These are phyloP conservation scores for Torymus tubicola DNA, from an alignment of 2,888 invertebrate species.

Conservation along the genomic window DNA sequence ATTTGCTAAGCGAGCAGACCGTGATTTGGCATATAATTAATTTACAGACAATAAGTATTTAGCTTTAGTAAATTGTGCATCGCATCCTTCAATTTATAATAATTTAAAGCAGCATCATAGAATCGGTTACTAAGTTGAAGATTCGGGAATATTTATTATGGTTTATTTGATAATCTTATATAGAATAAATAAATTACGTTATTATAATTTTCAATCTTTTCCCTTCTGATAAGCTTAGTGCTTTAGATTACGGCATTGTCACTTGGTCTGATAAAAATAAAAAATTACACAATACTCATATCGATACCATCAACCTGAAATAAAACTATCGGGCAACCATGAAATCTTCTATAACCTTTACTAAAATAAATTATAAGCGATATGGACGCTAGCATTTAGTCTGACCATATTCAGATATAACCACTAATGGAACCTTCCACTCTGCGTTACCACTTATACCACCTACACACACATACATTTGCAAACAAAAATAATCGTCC, in stretches of 20 bases:
- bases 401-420: conserved; percentile 40
- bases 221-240: too few relatives aligned
- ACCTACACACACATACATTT: too few relatives aligned
- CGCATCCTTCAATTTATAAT: background rate
- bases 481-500: too few relatives aligned
- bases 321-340: background rate
- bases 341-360: background rate
- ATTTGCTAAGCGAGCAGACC: background rate
- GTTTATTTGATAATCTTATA: background rate
- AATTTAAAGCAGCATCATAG: background rate
- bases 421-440: conserved; percentile 33
- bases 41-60: background rate
- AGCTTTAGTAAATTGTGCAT: background rate
- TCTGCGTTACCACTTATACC: too few relatives aligned
- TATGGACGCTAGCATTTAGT: conserved; percentile 11
- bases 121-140: background rate
- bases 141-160: background rate
- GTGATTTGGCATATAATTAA: background rate
- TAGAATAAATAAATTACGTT: too few relatives aligned
- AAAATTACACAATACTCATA: background rate
- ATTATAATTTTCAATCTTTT: too few relatives aligned
- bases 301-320: background rate
- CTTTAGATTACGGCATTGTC: too few relatives aligned
- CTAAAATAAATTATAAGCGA: background rate
- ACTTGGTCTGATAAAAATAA: background rate